Evolutionary conservation across 1,140 invertebrate species (phyloP), one percentile per base, ranked within the genome.

Genomic region (Liolophura sinensis): DNA sequence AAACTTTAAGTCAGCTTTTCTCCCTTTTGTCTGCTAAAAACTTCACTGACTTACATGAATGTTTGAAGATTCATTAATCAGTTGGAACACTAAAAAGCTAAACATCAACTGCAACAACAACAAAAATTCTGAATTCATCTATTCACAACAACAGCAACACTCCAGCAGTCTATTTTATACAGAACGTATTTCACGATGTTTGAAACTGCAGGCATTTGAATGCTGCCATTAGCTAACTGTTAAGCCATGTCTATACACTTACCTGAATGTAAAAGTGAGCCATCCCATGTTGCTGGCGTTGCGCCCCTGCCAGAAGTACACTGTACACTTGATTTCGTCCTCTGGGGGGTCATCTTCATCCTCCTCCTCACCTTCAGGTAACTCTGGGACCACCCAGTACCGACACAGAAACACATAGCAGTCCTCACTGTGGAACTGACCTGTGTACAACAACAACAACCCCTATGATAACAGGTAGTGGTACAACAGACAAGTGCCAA

Each of bases 261-360:
- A 91, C 85, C 92, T 92, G 85, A 99, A 99, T 0, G 97, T 99
- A 85, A 99, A 99, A 12, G 95, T 98, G 0, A 99, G 88, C 97
- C 97, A 99, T 24, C 97, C 97, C 96, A 99, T 99, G 85, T 99
- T 99, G 55, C 92, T 92, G 4, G 97, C 96, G 78, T 97, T 92
- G 69, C 97, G 86, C 0, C 96, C 96, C 87, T 99, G 97, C 97
- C 97, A 99, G 85, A 99, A 99, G 83, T 99, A 99, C 12, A 99
- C 96, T 48, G 97, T 94, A 86, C 94, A 98, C 78, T 97, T 93
- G 73, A 93, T 95, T 81, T 97, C 93, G 75, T 96, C 94, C 77
- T 94, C 92, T 47, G 74, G 72, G 18, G 71, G 64, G 50, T 88
- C 87, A 52, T 89, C 88, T 46, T 88, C 88, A 46, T 87, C 86